These are phyloP conservation scores for Peromyscus polionotus DNA, from an alignment of 2,113 vertebrate species.

Conservation along the genomic window DNA sequence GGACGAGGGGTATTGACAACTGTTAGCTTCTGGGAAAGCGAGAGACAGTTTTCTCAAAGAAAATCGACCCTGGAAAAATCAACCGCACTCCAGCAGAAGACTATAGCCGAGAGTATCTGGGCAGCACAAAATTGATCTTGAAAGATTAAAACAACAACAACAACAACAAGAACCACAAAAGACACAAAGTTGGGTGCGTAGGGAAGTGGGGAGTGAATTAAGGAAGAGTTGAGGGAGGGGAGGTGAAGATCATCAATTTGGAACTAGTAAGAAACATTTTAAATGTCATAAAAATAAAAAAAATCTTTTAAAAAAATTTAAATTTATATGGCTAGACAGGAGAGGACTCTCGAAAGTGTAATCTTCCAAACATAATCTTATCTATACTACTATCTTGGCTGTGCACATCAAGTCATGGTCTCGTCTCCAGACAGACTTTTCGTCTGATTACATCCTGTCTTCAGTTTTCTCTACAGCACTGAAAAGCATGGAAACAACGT, in stretches of 20 bases:
- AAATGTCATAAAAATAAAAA: constrained; percentile 14
- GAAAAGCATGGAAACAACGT: background rate
- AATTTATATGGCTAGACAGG: background rate
- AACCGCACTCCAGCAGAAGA: background rate
- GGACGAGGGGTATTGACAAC: background rate
- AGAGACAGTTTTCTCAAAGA: background rate
- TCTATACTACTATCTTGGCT: background rate
- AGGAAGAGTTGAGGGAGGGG: background rate
- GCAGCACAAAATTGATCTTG: background rate
- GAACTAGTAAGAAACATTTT: background rate
- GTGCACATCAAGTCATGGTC: background rate
- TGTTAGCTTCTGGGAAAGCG: background rate
- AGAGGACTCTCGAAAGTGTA: background rate
- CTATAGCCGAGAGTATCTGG: background rate
- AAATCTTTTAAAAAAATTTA: constrained; percentile 3
- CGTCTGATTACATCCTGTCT: background rate
- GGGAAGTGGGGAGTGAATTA: background rate
- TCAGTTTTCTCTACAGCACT: background rate
- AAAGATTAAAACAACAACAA: background rate
- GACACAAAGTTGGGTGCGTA: background rate
- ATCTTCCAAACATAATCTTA: background rate
- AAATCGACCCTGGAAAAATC: background rate
- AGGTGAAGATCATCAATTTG: background rate
- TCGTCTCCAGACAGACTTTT: constrained; percentile 30
- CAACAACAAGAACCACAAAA: background rate